phyloP scores from a whole-genome alignment of 2,113 vertebrate genomes.

The Rhynchopsitta pachyrhyncha region DNA sequence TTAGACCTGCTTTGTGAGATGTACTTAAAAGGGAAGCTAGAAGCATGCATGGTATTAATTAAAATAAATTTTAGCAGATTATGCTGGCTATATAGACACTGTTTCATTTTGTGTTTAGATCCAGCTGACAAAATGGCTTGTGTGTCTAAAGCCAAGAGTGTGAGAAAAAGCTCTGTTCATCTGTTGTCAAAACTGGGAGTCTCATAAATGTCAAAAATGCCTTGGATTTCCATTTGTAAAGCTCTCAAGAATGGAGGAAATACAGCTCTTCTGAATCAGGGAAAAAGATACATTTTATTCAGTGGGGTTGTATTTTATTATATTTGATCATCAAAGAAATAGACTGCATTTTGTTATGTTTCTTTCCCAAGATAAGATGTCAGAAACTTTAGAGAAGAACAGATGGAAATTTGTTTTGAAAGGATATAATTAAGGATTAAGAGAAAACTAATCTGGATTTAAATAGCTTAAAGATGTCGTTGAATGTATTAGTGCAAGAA shows the following conservation, averaged over 20 bases:
- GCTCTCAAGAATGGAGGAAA: background rate
- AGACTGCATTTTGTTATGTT: background rate
- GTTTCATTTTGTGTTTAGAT: background rate
- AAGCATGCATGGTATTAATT: background rate
- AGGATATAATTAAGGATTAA: conserved; percentile 50
- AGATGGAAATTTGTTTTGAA: conserved; percentile 51
- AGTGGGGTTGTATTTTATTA: background rate
- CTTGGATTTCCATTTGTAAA: background rate
- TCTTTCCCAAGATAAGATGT: background rate
- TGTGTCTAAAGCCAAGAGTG: background rate
- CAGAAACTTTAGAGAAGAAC: conserved; percentile 4
- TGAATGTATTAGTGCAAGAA: background rate
- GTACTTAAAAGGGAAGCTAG: background rate
- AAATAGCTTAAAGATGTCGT: conserved; percentile 40
- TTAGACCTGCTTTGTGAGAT: background rate
- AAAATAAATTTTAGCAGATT: background rate
- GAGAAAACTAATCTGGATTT: conserved; percentile 47
- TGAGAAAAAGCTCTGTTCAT: background rate
- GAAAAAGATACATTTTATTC: background rate
- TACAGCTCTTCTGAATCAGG: background rate
- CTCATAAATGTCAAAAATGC: background rate
- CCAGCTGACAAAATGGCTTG: background rate
- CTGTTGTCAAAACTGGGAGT: background rate
- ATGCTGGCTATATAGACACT: background rate
- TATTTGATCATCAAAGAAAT: background rate